Evolutionary conservation across 1,140 invertebrate genomes (phyloP).

Genomic region (Holotrichia oblita): DNA sequence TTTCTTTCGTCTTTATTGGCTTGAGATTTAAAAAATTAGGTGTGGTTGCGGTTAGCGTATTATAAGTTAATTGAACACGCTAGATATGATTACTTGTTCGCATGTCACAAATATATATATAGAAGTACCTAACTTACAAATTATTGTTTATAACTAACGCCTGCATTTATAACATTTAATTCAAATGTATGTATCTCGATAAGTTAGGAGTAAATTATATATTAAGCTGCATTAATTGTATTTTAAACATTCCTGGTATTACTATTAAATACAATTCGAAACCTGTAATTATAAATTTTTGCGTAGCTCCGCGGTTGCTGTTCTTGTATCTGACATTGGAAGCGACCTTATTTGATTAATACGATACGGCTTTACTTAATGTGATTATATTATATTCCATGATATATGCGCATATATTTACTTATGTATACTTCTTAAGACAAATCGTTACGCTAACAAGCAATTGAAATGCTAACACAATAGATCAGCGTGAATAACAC

Average conservation of each 20-base stretch:
- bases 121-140: background rate
- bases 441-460: conserved; percentile 11
- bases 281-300: background rate
- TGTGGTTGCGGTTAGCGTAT: conserved; percentile 6
- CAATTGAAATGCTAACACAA: too few species aligned
- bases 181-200: background rate
- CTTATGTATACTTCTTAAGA: conserved; percentile 8
- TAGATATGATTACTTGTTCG: background rate
- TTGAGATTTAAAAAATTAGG: background rate
- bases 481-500: conserved; percentile 5
- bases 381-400: background rate
- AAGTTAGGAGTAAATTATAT: conserved; percentile 1
- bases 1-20: background rate
- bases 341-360: conserved; percentile 20
- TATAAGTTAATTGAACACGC: background rate
- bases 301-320: background rate
- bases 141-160: background rate
- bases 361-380: background rate
- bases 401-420: background rate
- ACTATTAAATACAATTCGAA: conserved; percentile 18
- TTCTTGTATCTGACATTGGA: conserved; percentile 13
- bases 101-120: background rate
- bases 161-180: background rate
- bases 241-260: conserved; percentile 11
- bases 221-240: conserved; percentile 18